Conservation (phyloP, 35 echinoderm and acorn worm genomes). For the Diadema setosum region DNA sequence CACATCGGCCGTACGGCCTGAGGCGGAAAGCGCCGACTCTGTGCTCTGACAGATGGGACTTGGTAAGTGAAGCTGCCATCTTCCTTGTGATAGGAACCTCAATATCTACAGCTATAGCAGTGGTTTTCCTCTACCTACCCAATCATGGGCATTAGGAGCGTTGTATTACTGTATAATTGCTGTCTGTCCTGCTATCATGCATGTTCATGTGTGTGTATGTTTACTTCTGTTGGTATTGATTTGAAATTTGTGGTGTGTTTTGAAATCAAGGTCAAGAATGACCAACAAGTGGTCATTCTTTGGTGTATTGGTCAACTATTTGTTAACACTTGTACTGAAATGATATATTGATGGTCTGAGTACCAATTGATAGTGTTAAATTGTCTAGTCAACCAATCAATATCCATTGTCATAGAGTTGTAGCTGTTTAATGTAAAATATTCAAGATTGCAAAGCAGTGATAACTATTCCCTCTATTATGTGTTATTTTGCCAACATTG, state of each 20-base stretch:
- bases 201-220: background rate
- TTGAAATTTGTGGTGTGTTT: background rate
- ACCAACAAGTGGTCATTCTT: background rate
- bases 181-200: no score
- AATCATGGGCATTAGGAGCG: background rate
- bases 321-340: no score
- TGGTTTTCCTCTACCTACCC: background rate
- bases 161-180: background rate
- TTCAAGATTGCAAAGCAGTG: no score
- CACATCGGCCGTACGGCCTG: constrained; percentile 15
- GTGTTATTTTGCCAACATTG: no score
- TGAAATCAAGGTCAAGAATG: background rate
- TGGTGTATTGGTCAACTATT: no score
- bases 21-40: constrained; percentile 12
- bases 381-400: no score
- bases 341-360: no score
- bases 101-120: background rate
- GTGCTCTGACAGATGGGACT: constrained; percentile 8
- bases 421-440: no score
- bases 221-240: background rate
- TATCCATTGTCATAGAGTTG: no score
- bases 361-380: no score
- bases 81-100: background rate
- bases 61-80: background rate
- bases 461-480: no score